These are phyloP conservation scores for Entomobrya multifasciata DNA, from an alignment of 2,888 invertebrate species.

Conservation along the genomic window DNA sequence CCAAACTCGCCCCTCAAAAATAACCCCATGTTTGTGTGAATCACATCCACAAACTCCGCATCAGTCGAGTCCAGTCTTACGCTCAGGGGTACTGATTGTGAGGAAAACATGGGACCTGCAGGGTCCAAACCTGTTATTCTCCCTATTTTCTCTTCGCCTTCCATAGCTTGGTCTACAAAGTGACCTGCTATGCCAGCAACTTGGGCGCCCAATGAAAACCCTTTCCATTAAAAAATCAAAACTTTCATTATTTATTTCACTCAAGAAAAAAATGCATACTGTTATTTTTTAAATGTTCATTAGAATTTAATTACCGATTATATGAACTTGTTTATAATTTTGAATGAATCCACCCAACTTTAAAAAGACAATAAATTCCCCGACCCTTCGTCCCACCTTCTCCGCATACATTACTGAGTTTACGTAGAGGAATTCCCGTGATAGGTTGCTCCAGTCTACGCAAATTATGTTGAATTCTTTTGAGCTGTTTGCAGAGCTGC, in stretches of 20 bases:
- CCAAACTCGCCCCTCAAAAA: conserved; percentile 76
- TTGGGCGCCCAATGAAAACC: conserved; percentile 57
- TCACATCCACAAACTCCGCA: conserved; percentile 88
- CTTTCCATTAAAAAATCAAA: not conserved
- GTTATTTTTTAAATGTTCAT: conserved; percentile 28
- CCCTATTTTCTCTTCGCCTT: conserved; percentile 72
- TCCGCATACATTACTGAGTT: conserved; percentile 77
- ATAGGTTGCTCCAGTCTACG: conserved; percentile 77
- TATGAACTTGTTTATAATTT: conserved; percentile 73
- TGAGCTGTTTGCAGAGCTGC: conserved; percentile 59
- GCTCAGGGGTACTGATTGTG: conserved; percentile 66
- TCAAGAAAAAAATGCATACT: too few species aligned
- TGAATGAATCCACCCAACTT: conserved; percentile 73
- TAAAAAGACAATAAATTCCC: conserved; percentile 75
- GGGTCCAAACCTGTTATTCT: conserved; percentile 76
- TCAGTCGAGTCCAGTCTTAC: conserved; percentile 85
- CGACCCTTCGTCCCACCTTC: conserved; percentile 77
- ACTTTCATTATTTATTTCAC: not conserved
- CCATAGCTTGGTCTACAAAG: conserved; percentile 72
- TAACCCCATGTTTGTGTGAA: conserved; percentile 75
- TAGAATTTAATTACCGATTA: too few species aligned
- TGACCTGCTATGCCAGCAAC: conserved; percentile 75
- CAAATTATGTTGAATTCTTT: conserved; percentile 75
- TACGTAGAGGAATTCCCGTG: conserved; percentile 77
- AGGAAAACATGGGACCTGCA: conserved; percentile 75